These are phyloP conservation scores for Zalophus californianus DNA, from an alignment of 2,797 vertebrate species.

Conservation along the genomic window DNA sequence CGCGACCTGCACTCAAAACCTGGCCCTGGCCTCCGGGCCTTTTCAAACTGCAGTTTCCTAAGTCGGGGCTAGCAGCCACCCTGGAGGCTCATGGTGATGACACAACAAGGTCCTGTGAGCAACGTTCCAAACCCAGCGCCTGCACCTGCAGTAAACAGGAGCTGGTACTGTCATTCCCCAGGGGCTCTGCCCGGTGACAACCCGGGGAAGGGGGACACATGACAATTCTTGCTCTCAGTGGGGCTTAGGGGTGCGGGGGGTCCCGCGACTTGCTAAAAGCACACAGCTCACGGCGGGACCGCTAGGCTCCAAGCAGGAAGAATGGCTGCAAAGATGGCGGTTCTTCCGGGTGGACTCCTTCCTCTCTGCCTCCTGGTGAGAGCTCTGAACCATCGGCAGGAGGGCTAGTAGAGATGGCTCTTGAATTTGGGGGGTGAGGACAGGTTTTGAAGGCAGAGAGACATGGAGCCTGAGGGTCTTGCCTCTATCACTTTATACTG, in stretches of 20 bases:
- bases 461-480: neutral
- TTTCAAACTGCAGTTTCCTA: neutral
- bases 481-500: neutral
- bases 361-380: neutral
- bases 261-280: too few relatives aligned
- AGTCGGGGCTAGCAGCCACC: neutral
- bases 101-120: too few relatives aligned
- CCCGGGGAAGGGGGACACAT: accelerated
- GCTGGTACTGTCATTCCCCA: accelerated
- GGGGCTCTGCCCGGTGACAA: neutral
- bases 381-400: neutral
- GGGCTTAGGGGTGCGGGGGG: too few relatives aligned
- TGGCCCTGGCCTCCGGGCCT: neutral
- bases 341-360: too few relatives aligned
- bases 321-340: neutral
- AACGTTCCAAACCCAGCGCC: neutral
- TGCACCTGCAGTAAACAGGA: neutral
- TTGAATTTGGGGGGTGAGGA: neutral
- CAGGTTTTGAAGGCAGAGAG: neutral
- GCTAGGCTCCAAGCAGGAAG: neutral
- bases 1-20: too few relatives aligned
- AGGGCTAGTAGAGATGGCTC: neutral
- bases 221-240: neutral
- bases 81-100: accelerated
- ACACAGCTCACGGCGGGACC: accelerated